Percentiles rank a stretch among this genome's conserved stretches.
Conservation (phyloP, 2,888 invertebrate genomes). For the Quadroppia sp. region DNA sequence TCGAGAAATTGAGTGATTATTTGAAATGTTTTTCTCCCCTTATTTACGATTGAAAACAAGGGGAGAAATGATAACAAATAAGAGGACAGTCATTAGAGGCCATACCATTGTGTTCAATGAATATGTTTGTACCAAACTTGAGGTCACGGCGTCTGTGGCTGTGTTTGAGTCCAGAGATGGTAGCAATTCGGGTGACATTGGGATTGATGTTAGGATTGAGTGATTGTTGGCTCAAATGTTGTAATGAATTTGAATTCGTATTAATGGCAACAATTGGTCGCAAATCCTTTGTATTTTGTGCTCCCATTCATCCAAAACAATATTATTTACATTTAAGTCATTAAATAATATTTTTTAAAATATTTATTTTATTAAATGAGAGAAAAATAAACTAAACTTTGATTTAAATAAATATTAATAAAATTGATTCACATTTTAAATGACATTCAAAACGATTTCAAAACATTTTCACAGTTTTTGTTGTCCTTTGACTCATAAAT, state of each 20-base stretch:
- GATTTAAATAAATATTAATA: too few relatives aligned
- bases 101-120: slow-evolving; percentile 91
- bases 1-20: too few relatives aligned
- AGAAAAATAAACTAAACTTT: background rate
- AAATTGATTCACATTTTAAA: too few relatives aligned
- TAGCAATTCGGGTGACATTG: slow-evolving; percentile 23
- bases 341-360: background rate
- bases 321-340: background rate
- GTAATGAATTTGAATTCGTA: background rate
- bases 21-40: too few relatives aligned
- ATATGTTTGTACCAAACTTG: slow-evolving; percentile 63
- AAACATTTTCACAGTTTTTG: too few relatives aligned
- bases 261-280: slow-evolving; percentile 21
- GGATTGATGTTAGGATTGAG: slow-evolving; percentile 29
- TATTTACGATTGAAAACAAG: background rate
- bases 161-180: slow-evolving; percentile 33
- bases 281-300: slow-evolving; percentile 30
- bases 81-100: too few relatives aligned
- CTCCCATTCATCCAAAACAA: slow-evolving; percentile 26
- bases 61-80: slow-evolving; percentile 47
- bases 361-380: too few relatives aligned
- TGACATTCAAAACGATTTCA: too few relatives aligned
- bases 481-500: too few relatives aligned
- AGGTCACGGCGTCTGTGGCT: slow-evolving; percentile 5
- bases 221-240: slow-evolving; percentile 6